Percentiles rank a stretch among this genome's conserved stretches.
phyloP scores from a whole-genome alignment of 1,140 invertebrate genomes.

The Psilanteris sp. region DNA sequence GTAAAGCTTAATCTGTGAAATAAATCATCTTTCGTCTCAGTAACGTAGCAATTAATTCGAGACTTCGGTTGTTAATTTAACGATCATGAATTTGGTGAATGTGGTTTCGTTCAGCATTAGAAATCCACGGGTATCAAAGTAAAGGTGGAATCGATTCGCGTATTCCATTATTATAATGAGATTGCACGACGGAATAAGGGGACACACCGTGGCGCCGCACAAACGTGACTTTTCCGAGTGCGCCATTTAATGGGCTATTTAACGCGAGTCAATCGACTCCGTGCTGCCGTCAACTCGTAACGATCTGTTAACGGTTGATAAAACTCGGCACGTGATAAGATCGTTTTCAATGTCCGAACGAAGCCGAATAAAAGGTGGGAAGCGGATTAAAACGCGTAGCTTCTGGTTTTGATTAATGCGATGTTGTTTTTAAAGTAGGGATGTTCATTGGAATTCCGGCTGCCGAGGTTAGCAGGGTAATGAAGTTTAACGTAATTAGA shows the following conservation, averaged over 20 bases:
- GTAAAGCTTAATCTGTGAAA: too few species aligned
- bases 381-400: constrained; percentile 26
- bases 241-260: constrained; percentile 67
- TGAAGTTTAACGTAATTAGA: constrained; percentile 35
- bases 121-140: constrained; percentile 36
- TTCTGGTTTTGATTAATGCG: constrained; percentile 23
- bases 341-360: constrained; percentile 41
- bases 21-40: too few species aligned
- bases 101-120: constrained; percentile 16
- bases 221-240: constrained; percentile 64
- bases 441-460: constrained; percentile 31
- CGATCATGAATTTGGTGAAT: constrained; percentile 4
- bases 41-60: background rate
- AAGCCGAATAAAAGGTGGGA: constrained; percentile 6
- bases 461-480: constrained; percentile 13
- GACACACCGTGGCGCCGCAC: constrained; percentile 50
- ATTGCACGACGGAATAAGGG: constrained; percentile 57
- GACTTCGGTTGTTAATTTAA: constrained; percentile 21
- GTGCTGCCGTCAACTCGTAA: constrained; percentile 57
- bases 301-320: constrained; percentile 68
- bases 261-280: constrained; percentile 65
- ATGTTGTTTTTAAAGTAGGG: constrained; percentile 4
- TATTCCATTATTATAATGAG: constrained; percentile 66
- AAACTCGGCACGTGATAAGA: constrained; percentile 56
- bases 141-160: constrained; percentile 64